phyloP scores from a whole-genome alignment of 2,113 vertebrate genomes.

The Emberiza fucata region DNA sequence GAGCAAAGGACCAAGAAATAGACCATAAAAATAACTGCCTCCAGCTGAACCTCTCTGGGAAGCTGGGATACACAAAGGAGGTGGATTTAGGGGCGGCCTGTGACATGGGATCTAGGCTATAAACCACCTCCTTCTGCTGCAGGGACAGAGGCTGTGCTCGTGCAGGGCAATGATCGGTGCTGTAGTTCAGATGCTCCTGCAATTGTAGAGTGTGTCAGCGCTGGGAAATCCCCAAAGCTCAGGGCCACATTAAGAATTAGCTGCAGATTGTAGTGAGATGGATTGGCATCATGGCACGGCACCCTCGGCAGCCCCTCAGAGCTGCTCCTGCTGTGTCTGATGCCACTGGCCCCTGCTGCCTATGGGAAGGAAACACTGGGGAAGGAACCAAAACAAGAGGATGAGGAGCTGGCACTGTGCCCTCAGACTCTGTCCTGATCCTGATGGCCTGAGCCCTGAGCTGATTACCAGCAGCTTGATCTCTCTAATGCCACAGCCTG shows the following conservation, averaged over 20 bases:
- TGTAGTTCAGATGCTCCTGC: not conserved
- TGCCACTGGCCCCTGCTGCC: not conserved
- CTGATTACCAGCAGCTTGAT: constrained; percentile 33
- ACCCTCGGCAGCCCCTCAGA: not conserved
- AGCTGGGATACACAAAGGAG: not conserved
- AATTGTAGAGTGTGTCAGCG: not conserved
- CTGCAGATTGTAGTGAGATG: not conserved
- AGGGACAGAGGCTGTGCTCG: not conserved
- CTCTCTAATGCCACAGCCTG: not conserved
- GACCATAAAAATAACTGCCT: constrained; percentile 20
- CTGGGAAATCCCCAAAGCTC: constrained; percentile 44
- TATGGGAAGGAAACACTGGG: not conserved
- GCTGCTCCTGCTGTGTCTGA: not conserved
- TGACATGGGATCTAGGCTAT: not conserved
- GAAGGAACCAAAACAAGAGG: not conserved
- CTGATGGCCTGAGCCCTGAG: not conserved
- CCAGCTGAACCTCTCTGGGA: constrained; percentile 16
- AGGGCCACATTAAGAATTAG: constrained; percentile 25
- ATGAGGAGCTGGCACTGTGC: not conserved
- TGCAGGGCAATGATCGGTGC: not conserved
- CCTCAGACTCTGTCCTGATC: not conserved
- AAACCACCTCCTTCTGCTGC: constrained; percentile 27
- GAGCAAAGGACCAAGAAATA: constrained; percentile 43
- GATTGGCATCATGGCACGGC: not conserved
- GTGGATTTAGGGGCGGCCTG: not conserved